Conservation (phyloP, 1,140 invertebrate genomes). For the Nymphalis io region DNA sequence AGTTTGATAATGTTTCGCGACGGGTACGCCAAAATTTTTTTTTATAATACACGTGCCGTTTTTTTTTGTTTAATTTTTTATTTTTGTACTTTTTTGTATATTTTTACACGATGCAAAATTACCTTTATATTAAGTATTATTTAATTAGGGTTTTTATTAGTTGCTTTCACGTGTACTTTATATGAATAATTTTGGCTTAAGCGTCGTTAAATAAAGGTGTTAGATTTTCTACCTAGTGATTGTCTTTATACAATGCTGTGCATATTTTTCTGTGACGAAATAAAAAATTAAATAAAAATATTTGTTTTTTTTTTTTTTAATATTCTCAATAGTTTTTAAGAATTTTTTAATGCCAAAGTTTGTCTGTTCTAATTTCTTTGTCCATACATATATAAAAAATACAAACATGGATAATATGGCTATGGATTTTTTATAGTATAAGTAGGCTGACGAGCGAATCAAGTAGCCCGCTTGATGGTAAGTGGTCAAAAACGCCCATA, state of each 20-base stretch:
- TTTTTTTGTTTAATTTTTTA: neutral
- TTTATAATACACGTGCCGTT: neutral
- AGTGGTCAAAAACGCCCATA: too few relatives aligned
- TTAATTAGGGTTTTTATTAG: neutral
- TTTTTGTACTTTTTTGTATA: neutral
- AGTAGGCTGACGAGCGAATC: too few relatives aligned
- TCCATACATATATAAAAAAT: too few relatives aligned
- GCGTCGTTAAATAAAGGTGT: slow-evolving; percentile 21
- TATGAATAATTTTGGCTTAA: slow-evolving; percentile 10
- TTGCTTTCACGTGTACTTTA: neutral
- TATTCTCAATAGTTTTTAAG: neutral
- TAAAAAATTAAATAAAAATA: slow-evolving; percentile 41
- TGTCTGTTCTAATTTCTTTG: too few relatives aligned
- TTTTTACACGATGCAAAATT: neutral
- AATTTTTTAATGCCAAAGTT: too few relatives aligned
- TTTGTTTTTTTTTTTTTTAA: slow-evolving; percentile 16
- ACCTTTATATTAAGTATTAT: neutral
- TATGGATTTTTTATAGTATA: too few relatives aligned
- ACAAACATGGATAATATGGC: too few relatives aligned
- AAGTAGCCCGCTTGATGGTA: too few relatives aligned
- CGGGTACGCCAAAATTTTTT: slow-evolving; percentile 17
- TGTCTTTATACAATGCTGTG: slow-evolving; percentile 54
- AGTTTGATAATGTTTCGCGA: slow-evolving; percentile 29
- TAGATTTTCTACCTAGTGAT: slow-evolving; percentile 52
- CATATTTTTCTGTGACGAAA: slow-evolving; percentile 54